These are phyloP conservation scores for Phoxinus phoxinus DNA, from an alignment of 2,113 vertebrate species.

Conservation along the genomic window DNA sequence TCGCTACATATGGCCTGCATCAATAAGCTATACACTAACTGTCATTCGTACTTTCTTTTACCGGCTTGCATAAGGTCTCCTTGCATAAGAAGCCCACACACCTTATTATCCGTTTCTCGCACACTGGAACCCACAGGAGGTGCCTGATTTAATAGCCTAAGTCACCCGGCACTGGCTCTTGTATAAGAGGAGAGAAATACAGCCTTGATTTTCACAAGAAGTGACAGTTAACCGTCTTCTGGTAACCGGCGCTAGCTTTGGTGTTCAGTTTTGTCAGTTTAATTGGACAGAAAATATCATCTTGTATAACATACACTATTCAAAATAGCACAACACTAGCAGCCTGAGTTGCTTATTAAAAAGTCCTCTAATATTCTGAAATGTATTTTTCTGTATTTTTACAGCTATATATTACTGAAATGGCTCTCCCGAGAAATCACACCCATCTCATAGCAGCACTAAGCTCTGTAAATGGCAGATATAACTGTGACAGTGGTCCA, in stretches of 20 bases:
- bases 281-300: background rate
- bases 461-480: background rate
- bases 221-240: slow-evolving; percentile 20
- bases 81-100: slow-evolving; percentile 4
- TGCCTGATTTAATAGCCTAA: slow-evolving; percentile 3
- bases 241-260: background rate
- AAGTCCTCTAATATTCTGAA: background rate
- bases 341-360: background rate
- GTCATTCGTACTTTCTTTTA: background rate
- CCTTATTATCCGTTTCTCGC: slow-evolving; percentile 9
- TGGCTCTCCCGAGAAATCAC: background rate
- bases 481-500: background rate
- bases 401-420: background rate
- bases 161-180: background rate
- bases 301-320: background rate
- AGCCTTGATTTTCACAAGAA: slow-evolving; percentile 16
- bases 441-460: background rate
- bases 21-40: background rate
- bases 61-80: background rate
- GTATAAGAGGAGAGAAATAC: background rate
- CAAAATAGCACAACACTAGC: background rate
- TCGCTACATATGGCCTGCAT: background rate
- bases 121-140: background rate
- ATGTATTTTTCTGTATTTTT: background rate
- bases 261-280: slow-evolving; percentile 3